A percentile compares a stretch with the other conserved stretches of the same genome.
Evolutionary conservation across 2,888 invertebrate species (phyloP).

Genomic region (Stenchaetothrips biformis): DNA sequence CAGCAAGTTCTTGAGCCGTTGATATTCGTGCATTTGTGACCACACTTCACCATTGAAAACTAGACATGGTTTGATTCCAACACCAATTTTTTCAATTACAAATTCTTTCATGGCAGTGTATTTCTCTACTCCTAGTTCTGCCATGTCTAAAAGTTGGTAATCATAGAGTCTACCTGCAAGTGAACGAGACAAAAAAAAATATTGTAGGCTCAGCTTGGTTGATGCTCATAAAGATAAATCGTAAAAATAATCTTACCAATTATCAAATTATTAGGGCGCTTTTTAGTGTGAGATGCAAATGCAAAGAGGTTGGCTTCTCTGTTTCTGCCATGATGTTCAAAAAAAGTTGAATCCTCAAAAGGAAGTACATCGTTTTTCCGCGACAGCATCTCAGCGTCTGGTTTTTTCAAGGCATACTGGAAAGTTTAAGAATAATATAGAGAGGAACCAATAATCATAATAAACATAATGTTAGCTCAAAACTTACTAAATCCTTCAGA

Average conservation of each 20-base stretch:
- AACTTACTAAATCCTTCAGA: slow-evolving; percentile 73
- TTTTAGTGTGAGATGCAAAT: slow-evolving; percentile 89
- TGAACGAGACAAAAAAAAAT: not conserved
- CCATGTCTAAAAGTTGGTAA: slow-evolving; percentile 87
- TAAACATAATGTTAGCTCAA: not conserved
- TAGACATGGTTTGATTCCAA: slow-evolving; percentile 85
- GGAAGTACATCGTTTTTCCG: slow-evolving; percentile 86
- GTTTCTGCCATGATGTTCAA: slow-evolving; percentile 74
- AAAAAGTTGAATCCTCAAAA: slow-evolving; percentile 81
- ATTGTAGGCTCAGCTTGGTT: not conserved
- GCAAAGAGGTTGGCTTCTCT: slow-evolving; percentile 85
- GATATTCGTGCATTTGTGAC: slow-evolving; percentile 73
- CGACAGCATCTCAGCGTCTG: slow-evolving; percentile 67
- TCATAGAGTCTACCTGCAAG: slow-evolving; percentile 72
- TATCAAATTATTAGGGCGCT: slow-evolving; percentile 86
- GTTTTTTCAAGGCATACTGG: slow-evolving; percentile 76
- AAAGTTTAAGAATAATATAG: slow-evolving; percentile 36
- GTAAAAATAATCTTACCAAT: slow-evolving; percentile 54
- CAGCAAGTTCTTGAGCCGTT: slow-evolving; percentile 80
- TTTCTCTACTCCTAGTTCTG: slow-evolving; percentile 85
- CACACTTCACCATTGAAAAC: slow-evolving; percentile 89
- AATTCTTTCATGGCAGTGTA: slow-evolving; percentile 77
- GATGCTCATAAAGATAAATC: not conserved
- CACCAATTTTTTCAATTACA: slow-evolving; percentile 66
- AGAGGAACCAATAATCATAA: slow-evolving; percentile 11